A percentile compares a stretch with the other conserved stretches of the same genome.
These are phyloP conservation scores for Morpho achilles DNA, from an alignment of 2,888 invertebrate genomes.

Conservation along the genomic window DNA sequence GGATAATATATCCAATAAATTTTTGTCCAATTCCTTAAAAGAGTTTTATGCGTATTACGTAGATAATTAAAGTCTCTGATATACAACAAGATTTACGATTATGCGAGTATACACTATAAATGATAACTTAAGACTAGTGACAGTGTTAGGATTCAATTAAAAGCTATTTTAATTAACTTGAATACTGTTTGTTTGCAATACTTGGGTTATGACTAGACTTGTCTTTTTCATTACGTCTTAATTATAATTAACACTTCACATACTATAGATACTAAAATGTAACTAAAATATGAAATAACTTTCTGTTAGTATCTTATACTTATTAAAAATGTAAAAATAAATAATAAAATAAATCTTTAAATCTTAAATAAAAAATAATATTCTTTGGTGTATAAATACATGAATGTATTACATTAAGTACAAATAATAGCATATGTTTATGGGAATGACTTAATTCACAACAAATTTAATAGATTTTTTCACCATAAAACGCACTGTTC, in stretches of 20 bases:
- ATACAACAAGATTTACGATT: not conserved
- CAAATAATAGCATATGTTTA: not conserved
- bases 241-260: not conserved
- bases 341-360: slow-evolving; percentile 11
- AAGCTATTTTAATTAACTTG: not conserved
- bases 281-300: not conserved
- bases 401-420: not conserved
- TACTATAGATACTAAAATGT: not conserved
- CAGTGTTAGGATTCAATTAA: not conserved
- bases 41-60: too few relatives aligned
- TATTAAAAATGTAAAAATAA: slow-evolving; percentile 12
- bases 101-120: slow-evolving; percentile 2
- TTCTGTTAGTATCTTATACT: not conserved
- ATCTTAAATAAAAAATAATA: slow-evolving; percentile 30
- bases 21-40: too few relatives aligned
- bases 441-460: not conserved
- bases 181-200: slow-evolving; percentile 7
- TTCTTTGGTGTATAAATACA: slow-evolving; percentile 22
- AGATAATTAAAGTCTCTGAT: too few relatives aligned
- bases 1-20: too few relatives aligned
- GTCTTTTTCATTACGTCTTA: not conserved
- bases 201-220: slow-evolving; percentile 10
- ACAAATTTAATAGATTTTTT: not conserved
- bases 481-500: too few relatives aligned
- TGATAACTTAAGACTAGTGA: slow-evolving; percentile 9